Evolutionary conservation across 2,797 vertebrate genomes (phyloP).

Genomic region (Coccyzus lansbergi): DNA sequence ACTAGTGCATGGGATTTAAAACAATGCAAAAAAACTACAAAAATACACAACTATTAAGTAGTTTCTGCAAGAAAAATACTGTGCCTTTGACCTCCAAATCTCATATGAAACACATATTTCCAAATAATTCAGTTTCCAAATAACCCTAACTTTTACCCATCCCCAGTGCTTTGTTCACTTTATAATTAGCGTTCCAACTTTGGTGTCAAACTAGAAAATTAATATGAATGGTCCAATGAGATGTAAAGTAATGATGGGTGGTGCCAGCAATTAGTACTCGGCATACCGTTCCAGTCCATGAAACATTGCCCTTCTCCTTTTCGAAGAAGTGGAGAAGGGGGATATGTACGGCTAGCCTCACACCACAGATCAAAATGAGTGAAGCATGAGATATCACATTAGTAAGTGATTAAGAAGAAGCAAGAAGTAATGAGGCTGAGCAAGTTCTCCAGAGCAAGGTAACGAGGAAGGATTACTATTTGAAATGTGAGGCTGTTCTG

Average conservation of each 20-base stretch:
- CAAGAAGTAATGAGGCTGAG: neutral
- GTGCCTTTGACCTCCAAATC: neutral
- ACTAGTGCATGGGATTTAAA: neutral
- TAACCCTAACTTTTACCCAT: neutral
- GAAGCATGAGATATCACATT: neutral
- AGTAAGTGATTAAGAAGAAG: neutral
- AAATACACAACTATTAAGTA: neutral
- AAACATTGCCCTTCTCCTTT: neutral
- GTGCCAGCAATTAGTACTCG: neutral
- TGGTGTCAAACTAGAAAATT: neutral
- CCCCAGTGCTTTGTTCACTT: neutral
- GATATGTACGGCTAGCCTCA: fast-evolving
- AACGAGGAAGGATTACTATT: neutral
- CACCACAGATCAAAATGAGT: neutral
- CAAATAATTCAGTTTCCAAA: neutral
- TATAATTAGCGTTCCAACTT: neutral
- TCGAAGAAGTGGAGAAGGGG: neutral
- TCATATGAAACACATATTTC: fast-evolving
- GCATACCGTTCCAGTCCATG: neutral
- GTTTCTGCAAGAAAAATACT: neutral
- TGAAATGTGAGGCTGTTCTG: neutral
- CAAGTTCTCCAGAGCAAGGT: neutral
- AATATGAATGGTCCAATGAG: neutral
- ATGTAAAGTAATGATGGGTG: neutral
- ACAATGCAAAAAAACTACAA: neutral